A percentile compares a stretch with the other conserved stretches of the same genome.
These are phyloP conservation scores for Neocloeon triangulifer DNA, from an alignment of 1,140 invertebrate species.

Conservation along the genomic window DNA sequence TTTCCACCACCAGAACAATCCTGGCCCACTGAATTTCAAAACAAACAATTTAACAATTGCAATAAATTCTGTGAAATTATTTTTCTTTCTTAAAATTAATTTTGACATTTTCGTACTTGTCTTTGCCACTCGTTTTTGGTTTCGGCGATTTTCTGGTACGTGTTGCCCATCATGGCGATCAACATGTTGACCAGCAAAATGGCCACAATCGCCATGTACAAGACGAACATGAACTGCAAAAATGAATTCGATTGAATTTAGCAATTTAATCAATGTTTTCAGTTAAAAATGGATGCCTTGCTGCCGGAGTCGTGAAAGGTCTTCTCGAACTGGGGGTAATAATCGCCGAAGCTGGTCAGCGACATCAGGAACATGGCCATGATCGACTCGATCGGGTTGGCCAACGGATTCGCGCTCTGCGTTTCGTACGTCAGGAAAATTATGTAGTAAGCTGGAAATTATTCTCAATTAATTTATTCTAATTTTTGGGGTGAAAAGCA, in stretches of 20 bases:
- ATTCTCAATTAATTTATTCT: constrained; percentile 6
- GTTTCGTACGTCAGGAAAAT: constrained; percentile 73
- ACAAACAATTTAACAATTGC: too few species aligned
- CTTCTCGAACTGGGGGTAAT: constrained; percentile 69
- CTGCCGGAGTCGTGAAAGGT: constrained; percentile 69
- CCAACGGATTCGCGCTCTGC: constrained; percentile 59
- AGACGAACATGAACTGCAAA: constrained; percentile 64
- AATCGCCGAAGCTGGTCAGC: constrained; percentile 85
- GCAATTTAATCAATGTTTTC: too few species aligned
- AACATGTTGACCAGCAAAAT: constrained; percentile 94
- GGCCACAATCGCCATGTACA: constrained; percentile 92
- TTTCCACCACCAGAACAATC: constrained; percentile 88
- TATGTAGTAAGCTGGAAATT: constrained; percentile 59
- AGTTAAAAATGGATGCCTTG: constrained; percentile 34
- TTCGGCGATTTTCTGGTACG: constrained; percentile 92
- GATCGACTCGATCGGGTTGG: constrained; percentile 74
- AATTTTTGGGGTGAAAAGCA: constrained; percentile 3
- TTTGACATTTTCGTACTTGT: constrained; percentile 47
- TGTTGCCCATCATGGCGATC: constrained; percentile 99
- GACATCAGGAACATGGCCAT: constrained; percentile 98
- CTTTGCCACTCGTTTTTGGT: constrained; percentile 95
- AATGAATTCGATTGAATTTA: too few species aligned
- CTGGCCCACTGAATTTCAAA: constrained; percentile 66
- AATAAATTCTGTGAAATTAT: too few species aligned
- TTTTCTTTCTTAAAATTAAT: too few species aligned